Evolutionary conservation across 2,888 invertebrate species (phyloP), one percentile per base, ranked within the genome.

Genomic region (Nomada flava): DNA sequence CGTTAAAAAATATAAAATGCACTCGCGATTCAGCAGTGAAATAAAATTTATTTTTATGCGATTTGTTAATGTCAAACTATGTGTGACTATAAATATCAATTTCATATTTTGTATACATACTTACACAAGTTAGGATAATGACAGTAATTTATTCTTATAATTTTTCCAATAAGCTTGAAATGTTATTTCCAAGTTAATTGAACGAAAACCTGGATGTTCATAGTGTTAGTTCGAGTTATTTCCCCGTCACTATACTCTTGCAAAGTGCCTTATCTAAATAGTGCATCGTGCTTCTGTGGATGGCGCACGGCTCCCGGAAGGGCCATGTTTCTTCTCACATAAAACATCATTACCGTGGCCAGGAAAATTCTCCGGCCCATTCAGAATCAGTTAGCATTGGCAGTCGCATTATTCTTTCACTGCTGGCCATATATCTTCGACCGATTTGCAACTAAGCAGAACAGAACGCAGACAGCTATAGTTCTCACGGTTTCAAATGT

Each of bases 401-500:
- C 62, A 70, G 55, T 26, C 63, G 50, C 70, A 62, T 78, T 79
- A 81, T 70, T 81, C 82, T 74, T 60, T 69, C 59, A 23, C 63
- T 15, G 67, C 29, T 23, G 63, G 29, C n/a, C 62, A 65, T 65
- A 47, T 65, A 81, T 83, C 70, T 71, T 42, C 36, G 20, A 44
- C 23, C 69, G 70, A 75, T 79, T 67, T 62, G 57, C 74, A 69
- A 42, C 63, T 59, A 53, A 69, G 20, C 44, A 65, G 68, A 70
- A 42, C 68, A 74, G 77, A 75, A 80, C 64, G 67, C 42, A 23
- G 72, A 47, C 62, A 44, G 64, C 50, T 79, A 84, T 18, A 10
- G 44, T 79, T 91, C 85, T 84, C 87, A 81, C 85, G 86, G 81
- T 74, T 72, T 76, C 79, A 50, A 26, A 59, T 20, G 36, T 11